Conservation (phyloP, 2,113 vertebrate species). For the Corydoras maculifer region DNA sequence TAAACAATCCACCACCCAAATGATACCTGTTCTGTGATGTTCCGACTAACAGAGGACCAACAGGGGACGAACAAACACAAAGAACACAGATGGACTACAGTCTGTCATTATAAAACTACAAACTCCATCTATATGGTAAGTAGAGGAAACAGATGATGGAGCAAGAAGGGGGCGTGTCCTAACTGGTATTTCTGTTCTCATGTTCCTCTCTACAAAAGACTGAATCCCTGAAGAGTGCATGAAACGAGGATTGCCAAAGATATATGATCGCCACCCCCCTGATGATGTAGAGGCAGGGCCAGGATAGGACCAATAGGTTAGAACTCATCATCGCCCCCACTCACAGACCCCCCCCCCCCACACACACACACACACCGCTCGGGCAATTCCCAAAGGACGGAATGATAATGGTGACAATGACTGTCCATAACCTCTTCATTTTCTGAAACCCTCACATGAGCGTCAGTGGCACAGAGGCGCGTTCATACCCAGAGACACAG, state of each 20-base stretch:
- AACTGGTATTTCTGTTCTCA: too few relatives aligned
- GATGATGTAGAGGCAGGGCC: not conserved
- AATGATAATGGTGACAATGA: slow-evolving; percentile 18
- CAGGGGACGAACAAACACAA: too few relatives aligned
- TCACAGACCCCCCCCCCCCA: not conserved
- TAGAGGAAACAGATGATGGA: too few relatives aligned
- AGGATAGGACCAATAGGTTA: slow-evolving; percentile 1
- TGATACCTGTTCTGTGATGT: too few relatives aligned
- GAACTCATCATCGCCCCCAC: slow-evolving; percentile 10
- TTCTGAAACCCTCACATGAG: slow-evolving; percentile 2
- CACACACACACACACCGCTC: slow-evolving; percentile 20
- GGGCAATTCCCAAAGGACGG: slow-evolving; percentile 13
- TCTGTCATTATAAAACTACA: too few relatives aligned
- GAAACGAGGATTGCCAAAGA: slow-evolving; percentile 6
- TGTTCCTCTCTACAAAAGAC: not conserved
- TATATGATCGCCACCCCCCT: slow-evolving; percentile 2
- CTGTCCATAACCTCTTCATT: slow-evolving; percentile 1
- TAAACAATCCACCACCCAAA: too few relatives aligned
- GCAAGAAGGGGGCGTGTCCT: too few relatives aligned
- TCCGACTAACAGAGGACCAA: too few relatives aligned
- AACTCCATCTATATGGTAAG: too few relatives aligned
- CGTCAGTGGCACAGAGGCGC: not conserved
- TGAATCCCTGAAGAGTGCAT: not conserved
- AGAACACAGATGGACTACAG: too few relatives aligned
- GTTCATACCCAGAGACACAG: slow-evolving; percentile 13